A percentile compares a stretch with the other conserved stretches of the same genome.
phyloP scores from a whole-genome alignment of 2,888 invertebrate species.

The Orthonychiurus folsomi region DNA sequence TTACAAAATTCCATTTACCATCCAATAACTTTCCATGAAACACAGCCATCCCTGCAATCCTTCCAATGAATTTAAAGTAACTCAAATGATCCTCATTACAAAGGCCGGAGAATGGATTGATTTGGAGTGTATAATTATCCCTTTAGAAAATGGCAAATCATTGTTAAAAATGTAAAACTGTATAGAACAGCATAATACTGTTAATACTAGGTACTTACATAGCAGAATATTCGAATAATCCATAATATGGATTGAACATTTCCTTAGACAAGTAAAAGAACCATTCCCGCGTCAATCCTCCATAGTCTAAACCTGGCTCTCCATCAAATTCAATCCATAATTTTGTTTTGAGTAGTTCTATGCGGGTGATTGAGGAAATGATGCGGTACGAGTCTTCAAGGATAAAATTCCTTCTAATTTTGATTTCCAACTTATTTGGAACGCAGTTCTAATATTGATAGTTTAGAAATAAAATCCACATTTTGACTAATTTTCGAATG shows the following conservation, averaged over 20 bases:
- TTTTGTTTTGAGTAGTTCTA: constrained; percentile 91
- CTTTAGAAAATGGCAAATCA: constrained; percentile 46
- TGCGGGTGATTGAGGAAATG: constrained; percentile 79
- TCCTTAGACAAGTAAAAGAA: constrained; percentile 97
- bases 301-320: constrained; percentile 92
- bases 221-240: constrained; percentile 97
- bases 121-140: constrained; percentile 97
- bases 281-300: constrained; percentile 94
- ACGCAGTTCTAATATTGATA: constrained; percentile 60
- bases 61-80: constrained; percentile 97
- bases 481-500: not conserved
- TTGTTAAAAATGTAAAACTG: constrained; percentile 6
- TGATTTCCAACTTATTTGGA: constrained; percentile 96
- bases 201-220: constrained; percentile 56
- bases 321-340: constrained; percentile 98
- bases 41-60: constrained; percentile 97
- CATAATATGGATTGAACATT: constrained; percentile 99
- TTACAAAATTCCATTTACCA: constrained; percentile 53
- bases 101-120: constrained; percentile 93
- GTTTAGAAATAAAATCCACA: not conserved
- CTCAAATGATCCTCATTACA: constrained; percentile 70
- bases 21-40: constrained; percentile 97
- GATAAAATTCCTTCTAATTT: constrained; percentile 75
- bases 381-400: constrained; percentile 95
- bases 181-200: too few species aligned